Evolutionary conservation across 2,797 vertebrate genomes (phyloP).

Genomic region (Enteromius argenteus): DNA sequence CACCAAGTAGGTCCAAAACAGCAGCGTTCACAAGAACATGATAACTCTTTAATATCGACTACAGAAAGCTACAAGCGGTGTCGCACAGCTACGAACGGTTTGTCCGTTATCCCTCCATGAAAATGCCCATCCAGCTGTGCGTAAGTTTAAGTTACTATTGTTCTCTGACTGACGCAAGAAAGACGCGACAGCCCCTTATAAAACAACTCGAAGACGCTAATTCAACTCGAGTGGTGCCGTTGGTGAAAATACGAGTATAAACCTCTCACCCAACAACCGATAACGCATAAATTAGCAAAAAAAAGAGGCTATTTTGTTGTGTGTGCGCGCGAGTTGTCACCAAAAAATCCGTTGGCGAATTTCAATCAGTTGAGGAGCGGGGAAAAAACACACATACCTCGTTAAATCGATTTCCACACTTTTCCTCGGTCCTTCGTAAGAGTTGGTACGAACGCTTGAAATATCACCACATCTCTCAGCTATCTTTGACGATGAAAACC

Average conservation of each 20-base stretch:
- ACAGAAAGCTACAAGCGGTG: not conserved
- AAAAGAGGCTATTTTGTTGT: not conserved
- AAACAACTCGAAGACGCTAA: too few relatives aligned
- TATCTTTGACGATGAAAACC: conserved; percentile 50
- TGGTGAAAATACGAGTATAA: not conserved
- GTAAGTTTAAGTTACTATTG: conserved; percentile 56
- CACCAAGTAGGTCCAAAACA: not conserved
- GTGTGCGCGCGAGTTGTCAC: not conserved
- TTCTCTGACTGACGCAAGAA: conserved; percentile 40
- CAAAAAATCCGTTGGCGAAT: conserved; percentile 7
- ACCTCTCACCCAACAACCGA: not conserved
- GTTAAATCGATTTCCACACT: conserved; percentile 38
- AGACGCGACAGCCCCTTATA: conserved; percentile 5
- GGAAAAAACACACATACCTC: conserved; percentile 39
- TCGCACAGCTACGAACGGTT: not conserved
- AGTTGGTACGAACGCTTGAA: conserved; percentile 9
- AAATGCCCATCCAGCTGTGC: not conserved
- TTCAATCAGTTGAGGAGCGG: not conserved
- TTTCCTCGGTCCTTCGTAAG: conserved; percentile 25
- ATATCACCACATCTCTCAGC: conserved; percentile 31
- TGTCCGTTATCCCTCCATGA: not conserved
- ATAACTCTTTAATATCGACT: not conserved
- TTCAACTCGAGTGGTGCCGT: not conserved
- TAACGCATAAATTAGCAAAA: too few relatives aligned
- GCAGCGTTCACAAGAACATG: not conserved